A percentile compares a stretch with the other conserved stretches of the same genome.
Evolutionary conservation across 2,113 vertebrate genomes (phyloP).

Genomic region (Bujurquina vittata): DNA sequence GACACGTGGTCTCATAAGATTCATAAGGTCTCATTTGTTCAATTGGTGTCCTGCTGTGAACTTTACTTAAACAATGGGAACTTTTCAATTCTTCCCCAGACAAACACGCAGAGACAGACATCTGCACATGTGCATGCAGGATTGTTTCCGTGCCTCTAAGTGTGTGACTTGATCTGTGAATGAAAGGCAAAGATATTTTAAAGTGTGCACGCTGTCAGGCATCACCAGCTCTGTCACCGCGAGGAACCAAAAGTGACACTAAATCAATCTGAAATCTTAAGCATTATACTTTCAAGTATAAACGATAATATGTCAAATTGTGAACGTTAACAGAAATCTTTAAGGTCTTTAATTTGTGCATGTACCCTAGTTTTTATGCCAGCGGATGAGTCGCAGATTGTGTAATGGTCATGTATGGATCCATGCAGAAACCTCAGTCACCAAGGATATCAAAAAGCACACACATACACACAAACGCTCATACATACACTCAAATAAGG

Average conservation of each 20-base stretch:
- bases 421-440: conserved; percentile 17
- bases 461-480: conserved; percentile 4
- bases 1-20: conserved; percentile 63
- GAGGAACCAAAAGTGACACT: neutral
- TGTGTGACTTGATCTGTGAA: neutral
- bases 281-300: neutral
- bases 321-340: neutral
- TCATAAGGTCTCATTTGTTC: conserved; percentile 70
- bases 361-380: conserved; percentile 3
- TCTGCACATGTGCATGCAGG: conserved; percentile 7
- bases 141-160: neutral
- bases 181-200: neutral
- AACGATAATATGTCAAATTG: neutral
- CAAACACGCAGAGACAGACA: neutral
- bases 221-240: neutral
- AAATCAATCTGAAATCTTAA: neutral
- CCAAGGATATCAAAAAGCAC: conserved; percentile 26
- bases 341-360: neutral
- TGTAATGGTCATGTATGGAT: conserved; percentile 38
- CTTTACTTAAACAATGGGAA: conserved; percentile 58
- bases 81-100: conserved; percentile 47
- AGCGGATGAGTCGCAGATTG: conserved; percentile 22
- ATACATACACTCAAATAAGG: conserved; percentile 19
- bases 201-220: neutral
- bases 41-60: conserved; percentile 55